phyloP scores from a whole-genome alignment of 2,113 vertebrate genomes.

The Spheniscus mendiculus region DNA sequence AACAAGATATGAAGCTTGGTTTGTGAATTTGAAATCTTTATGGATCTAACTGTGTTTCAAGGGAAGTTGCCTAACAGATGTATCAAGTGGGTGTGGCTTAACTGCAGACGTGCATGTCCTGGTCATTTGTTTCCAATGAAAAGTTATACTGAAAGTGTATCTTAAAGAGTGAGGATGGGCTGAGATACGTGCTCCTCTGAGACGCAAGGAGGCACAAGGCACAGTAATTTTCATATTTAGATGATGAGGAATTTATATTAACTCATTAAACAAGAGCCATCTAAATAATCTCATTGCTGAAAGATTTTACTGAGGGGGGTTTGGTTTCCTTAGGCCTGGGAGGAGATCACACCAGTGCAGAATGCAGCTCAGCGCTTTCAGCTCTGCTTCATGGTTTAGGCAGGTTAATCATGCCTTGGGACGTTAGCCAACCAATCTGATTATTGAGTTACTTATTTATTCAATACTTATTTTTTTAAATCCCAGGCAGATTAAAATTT shows the following conservation, averaged over 20 bases:
- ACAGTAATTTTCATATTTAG: neutral
- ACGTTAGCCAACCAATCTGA: neutral
- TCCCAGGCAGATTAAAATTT: conserved; percentile 19
- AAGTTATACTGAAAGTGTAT: neutral
- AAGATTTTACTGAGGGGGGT: neutral
- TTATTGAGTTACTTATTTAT: conserved; percentile 11
- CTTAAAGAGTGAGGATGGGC: neutral
- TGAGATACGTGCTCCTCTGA: neutral
- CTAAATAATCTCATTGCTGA: neutral
- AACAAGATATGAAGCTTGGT: neutral
- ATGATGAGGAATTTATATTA: neutral
- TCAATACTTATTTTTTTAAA: neutral
- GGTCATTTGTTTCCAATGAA: neutral
- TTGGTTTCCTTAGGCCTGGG: neutral
- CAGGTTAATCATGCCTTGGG: neutral
- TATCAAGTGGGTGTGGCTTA: neutral
- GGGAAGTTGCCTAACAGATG: too few species aligned
- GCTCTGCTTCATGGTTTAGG: neutral
- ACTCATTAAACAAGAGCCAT: neutral
- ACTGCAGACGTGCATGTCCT: neutral
- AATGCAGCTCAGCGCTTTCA: neutral
- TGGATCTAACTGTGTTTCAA: neutral
- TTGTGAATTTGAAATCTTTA: neutral
- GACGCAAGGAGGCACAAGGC: neutral
- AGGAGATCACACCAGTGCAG: neutral